These are phyloP conservation scores for Apogon talboti DNA, from an alignment of 2,797 vertebrate species.

Conservation along the genomic window DNA sequence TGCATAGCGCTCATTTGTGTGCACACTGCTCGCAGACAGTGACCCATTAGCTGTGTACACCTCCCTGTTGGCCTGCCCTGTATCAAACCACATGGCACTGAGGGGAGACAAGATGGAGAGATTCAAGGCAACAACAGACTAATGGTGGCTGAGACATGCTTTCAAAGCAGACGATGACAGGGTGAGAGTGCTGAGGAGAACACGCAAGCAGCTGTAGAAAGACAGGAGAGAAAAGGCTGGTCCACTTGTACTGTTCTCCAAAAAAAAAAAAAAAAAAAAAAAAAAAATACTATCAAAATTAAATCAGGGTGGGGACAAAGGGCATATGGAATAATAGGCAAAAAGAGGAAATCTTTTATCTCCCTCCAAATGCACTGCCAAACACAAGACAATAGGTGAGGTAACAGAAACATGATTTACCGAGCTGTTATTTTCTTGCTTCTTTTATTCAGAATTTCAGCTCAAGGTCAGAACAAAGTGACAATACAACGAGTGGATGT, in stretches of 20 bases:
- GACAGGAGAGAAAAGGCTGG: slow-evolving; percentile 30
- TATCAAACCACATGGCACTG: slow-evolving; percentile 34
- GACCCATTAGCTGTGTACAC: slow-evolving; percentile 46
- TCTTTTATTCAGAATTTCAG: slow-evolving; percentile 9
- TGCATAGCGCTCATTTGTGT: slow-evolving; percentile 52
- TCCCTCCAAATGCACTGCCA: slow-evolving; percentile 1
- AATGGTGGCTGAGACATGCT: slow-evolving; percentile 41
- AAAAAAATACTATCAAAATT: slow-evolving; percentile 17
- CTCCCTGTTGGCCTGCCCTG: slow-evolving; percentile 24
- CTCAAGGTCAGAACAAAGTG: slow-evolving; percentile 59
- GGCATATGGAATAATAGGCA: slow-evolving; percentile 24
- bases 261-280: too few relatives aligned
- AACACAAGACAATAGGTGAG: too few relatives aligned
- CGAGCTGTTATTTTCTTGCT: slow-evolving; percentile 24
- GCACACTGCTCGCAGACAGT: slow-evolving; percentile 35
- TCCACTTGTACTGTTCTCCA: slow-evolving; percentile 21
- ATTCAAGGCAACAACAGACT: slow-evolving; percentile 33
- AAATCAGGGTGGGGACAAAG: slow-evolving; percentile 34
- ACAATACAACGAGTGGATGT: slow-evolving; percentile 39
- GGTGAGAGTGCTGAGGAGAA: slow-evolving; percentile 44
- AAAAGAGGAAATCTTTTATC: slow-evolving; percentile 48
- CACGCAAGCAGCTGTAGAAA: slow-evolving; percentile 31
- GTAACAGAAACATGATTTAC: slow-evolving; percentile 26
- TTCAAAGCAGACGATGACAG: slow-evolving; percentile 38
- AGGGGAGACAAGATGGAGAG: slow-evolving; percentile 7